Evolutionary conservation across 2,888 invertebrate species (phyloP), one percentile per base, ranked within the genome.

Genomic region (Diarsia dahlii): DNA sequence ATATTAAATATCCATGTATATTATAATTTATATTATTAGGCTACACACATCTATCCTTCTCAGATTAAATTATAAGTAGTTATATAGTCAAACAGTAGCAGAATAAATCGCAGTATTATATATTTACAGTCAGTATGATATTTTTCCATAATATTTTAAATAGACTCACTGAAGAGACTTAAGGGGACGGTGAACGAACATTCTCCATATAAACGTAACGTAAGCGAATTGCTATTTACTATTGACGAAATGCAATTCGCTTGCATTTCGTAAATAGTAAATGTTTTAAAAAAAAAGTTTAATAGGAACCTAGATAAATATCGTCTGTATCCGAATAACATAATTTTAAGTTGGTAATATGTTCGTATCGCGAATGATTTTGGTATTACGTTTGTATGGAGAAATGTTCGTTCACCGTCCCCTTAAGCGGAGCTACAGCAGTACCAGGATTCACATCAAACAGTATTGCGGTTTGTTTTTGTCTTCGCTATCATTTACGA

Each of bases 1-100:
- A 85, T 87, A 88, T 79, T 81, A 80, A 82, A 48, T 82, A 76
- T 69, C 70, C 79, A 85, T 87, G 87, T 89, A 84, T 88, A 88
- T 80, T 81, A 66, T 83, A 81, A 80, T 84, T 85, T 82, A 83
- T 84, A 81, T 76, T 70, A 64, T 68, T 86, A 84, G 80, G 74
- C 74, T 46, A 75, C 58, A 81, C 80, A 82, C 85, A 79, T 88
- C 81, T 74, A 72, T 71, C 62, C 78, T 74, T 62, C 71, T 81
- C 76, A 75, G 71, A 75, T 76, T 84, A 68, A 78, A 65, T 82
- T 82, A 71, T 82, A 82, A 78, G 82, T 73, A 81, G 46, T 79
- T 62, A 63, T 56, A 75, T 87, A 85, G 69, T 76, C 62, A 68
- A 77, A 79, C 65, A 78, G 63, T 86, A 82, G 76, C 69, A 84